phyloP scores from a whole-genome alignment of 2,797 vertebrate species.

The Lacerta viridis region DNA sequence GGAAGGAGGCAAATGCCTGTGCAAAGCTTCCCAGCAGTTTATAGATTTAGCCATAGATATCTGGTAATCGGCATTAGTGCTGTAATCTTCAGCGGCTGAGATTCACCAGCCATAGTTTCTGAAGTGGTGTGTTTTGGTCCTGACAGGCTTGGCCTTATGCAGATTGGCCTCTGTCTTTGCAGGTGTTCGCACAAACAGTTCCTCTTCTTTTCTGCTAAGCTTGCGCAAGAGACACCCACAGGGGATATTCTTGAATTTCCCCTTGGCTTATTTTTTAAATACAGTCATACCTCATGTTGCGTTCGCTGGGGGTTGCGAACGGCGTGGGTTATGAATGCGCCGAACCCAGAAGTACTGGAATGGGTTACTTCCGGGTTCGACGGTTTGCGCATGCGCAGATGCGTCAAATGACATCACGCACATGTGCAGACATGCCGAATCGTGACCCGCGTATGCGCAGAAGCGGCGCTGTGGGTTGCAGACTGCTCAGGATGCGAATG shows the following conservation, averaged over 20 bases:
- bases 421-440: too few species aligned
- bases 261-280: neutral
- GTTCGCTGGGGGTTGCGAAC: too few species aligned
- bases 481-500: too few species aligned
- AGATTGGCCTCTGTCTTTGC: neutral
- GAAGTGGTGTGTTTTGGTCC: conserved; percentile 36
- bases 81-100: neutral
- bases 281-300: too few species aligned
- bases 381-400: too few species aligned
- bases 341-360: too few species aligned
- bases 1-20: neutral
- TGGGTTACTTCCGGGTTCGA: too few species aligned
- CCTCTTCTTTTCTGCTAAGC: neutral
- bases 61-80: neutral
- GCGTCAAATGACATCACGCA: too few species aligned
- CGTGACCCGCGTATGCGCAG: too few species aligned
- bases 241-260: neutral
- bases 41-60: neutral
- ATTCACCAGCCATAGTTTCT: conserved; percentile 39
- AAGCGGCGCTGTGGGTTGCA: too few species aligned
- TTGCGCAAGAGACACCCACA: neutral
- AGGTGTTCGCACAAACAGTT: neutral
- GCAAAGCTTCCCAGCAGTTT: conserved; percentile 26
- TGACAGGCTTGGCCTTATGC: too few species aligned
- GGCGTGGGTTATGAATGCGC: too few species aligned